Base-by-base conservation (phyloP, 2,797 vertebrate species). In the Kryptopterus vitreolus region DNA sequence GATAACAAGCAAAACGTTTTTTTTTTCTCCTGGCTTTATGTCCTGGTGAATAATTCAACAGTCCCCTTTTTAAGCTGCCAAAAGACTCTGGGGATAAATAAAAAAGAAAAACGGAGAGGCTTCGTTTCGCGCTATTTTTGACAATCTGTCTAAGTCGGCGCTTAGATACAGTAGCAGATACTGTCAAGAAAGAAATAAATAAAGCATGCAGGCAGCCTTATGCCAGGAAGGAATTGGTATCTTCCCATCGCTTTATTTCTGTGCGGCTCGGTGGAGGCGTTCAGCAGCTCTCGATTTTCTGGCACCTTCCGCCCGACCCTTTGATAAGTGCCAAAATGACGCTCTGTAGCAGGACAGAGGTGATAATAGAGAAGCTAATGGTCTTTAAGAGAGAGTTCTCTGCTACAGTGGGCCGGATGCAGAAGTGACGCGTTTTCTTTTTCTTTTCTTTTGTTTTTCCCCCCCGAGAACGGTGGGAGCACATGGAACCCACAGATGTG, bases 11-110 rank as follows among this genome's bases (percentile, higher is more conserved):
- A 81, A 81, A 77, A 52, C 31, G 38, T 43, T 43, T 43, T 43
- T 43, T 24, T 57, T 68, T 70, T 77, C 65, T 48, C 15, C 48
- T 72, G 74, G 18, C 74, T 52, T 55, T 61, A 76, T 71, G 33
- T 81, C 80, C 71, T 46, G 20, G 55, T 77, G 72, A 81, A 77
- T 81, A 81, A 81, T 81, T 81, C 68, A 81, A 53, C 29, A 50
- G 26, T 35, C 59, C 33, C 33, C 29, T 53, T 71, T 62, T 70
- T 43, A 81, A 63, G 66, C 65, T 77, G 80, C 80, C 80, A 77
- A 76, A 75, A 52, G 38, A 48, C 74, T 77, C 75, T 52, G 61
- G 75, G 52, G 61, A 46, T 68, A 57, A 68, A 61, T 65, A 78
- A 38, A 58, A 78, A 57, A 43, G n/a, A 55, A 68, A 66, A 68